Evolutionary conservation across 1,140 invertebrate genomes (phyloP).

Genomic region (Chironomus tepperi): DNA sequence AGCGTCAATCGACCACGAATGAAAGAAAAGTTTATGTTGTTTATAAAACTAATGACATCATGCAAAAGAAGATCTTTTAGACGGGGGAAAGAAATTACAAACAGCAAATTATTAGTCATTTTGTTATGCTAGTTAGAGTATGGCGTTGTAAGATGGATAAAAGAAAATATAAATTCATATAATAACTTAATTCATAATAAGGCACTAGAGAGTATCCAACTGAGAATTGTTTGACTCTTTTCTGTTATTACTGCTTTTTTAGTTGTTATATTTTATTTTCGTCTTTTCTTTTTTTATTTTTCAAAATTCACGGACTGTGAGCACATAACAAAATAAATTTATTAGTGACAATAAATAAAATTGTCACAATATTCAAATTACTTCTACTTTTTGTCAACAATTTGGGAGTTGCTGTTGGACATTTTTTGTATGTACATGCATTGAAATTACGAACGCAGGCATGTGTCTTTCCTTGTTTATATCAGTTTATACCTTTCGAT

Average conservation of each 20-base stretch:
- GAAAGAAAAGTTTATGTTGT: not conserved
- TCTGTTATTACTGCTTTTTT: not conserved
- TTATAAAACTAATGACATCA: not conserved
- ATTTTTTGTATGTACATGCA: not conserved
- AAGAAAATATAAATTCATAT: not conserved
- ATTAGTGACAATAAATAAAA: slow-evolving; percentile 23
- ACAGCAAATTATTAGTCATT: slow-evolving; percentile 20
- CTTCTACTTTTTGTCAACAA: not conserved
- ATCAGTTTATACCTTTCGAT: not conserved
- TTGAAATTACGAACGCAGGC: not conserved
- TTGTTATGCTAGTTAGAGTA: not conserved
- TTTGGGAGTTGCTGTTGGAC: not conserved
- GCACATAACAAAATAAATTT: slow-evolving; percentile 11
- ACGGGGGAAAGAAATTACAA: not conserved
- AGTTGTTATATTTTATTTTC: not conserved
- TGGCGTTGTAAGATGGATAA: not conserved
- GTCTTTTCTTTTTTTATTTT: not conserved
- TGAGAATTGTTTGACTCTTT: not conserved
- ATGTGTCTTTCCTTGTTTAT: not conserved
- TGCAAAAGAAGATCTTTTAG: not conserved
- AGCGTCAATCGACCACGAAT: not conserved
- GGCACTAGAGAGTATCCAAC: slow-evolving; percentile 21
- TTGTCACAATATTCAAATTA: slow-evolving; percentile 23
- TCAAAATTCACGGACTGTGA: slow-evolving; percentile 10
- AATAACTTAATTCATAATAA: slow-evolving; percentile 21